A percentile compares a stretch with the other conserved stretches of the same genome.
phyloP scores from a whole-genome alignment of 53 echinoderm and acorn worm species.

The Holothuria leucospilota region DNA sequence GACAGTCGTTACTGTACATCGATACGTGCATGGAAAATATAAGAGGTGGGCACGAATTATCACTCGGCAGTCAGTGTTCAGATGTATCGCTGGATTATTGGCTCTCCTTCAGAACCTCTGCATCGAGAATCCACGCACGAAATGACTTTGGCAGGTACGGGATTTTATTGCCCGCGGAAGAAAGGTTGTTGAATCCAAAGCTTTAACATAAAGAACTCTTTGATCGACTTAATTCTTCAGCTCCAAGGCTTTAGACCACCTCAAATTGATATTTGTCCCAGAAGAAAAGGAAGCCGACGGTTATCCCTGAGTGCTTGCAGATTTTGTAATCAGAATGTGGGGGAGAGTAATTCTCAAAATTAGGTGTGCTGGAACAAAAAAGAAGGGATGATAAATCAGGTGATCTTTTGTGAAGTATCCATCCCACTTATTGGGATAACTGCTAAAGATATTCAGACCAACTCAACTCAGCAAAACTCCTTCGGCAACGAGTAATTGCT shows the following conservation, averaged over 20 bases:
- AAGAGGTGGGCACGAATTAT: too few relatives aligned
- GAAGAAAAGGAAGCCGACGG: slow-evolving; percentile 24
- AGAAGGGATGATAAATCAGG: slow-evolving; percentile 7
- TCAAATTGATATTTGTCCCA: slow-evolving; percentile 42
- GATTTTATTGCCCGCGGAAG: slow-evolving; percentile 19
- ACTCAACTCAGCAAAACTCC: too few relatives aligned
- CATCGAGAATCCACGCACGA: neutral
- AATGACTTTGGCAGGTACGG: slow-evolving; percentile 33
- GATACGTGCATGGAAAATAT: too few relatives aligned
- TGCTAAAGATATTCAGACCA: slow-evolving; percentile 11
- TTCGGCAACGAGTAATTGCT: too few relatives aligned
- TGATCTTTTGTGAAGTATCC: slow-evolving; percentile 1
- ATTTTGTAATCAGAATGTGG: neutral
- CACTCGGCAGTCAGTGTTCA: too few relatives aligned
- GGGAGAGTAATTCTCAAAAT: slow-evolving; percentile 4
- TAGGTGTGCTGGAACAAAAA: slow-evolving; percentile 29
- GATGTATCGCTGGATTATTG: neutral
- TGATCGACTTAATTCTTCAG: slow-evolving; percentile 15
- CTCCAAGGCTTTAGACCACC: slow-evolving; percentile 11
- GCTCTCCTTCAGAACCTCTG: neutral
- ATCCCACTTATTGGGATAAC: neutral
- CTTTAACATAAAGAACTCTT: slow-evolving; percentile 18
- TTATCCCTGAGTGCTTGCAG: neutral
- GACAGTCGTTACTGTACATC: too few relatives aligned
- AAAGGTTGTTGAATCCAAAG: slow-evolving; percentile 38